Evolutionary conservation across 2,888 invertebrate genomes (phyloP).

Genomic region (Tryphoninae sp.): DNA sequence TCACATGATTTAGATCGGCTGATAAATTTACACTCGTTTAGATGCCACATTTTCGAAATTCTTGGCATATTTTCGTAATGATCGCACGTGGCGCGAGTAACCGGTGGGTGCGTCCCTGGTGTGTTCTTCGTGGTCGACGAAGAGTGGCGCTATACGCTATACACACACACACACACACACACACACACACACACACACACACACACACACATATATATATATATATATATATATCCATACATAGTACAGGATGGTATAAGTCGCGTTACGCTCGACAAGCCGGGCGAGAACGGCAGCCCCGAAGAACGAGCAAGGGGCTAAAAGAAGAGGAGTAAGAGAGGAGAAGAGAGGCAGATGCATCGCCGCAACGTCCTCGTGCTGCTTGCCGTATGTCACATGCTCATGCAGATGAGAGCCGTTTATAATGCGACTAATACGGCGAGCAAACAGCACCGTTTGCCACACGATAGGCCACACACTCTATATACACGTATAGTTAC

Average conservation of each 20-base stretch:
- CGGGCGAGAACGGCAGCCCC: slow-evolving; percentile 51
- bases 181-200: slow-evolving; percentile 11
- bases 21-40: too few species aligned
- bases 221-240: neutral
- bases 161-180: slow-evolving; percentile 23
- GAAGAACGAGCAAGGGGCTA: slow-evolving; percentile 53
- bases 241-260: slow-evolving; percentile 32
- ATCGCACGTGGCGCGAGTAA: too few species aligned
- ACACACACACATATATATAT: slow-evolving; percentile 14
- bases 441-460: slow-evolving; percentile 69
- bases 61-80: too few species aligned
- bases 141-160: slow-evolving; percentile 21
- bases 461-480: slow-evolving; percentile 53
- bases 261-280: slow-evolving; percentile 55
- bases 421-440: slow-evolving; percentile 74
- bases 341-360: slow-evolving; percentile 74
- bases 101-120: slow-evolving; percentile 45
- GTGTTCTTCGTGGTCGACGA: slow-evolving; percentile 32
- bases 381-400: slow-evolving; percentile 76
- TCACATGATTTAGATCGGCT: too few species aligned
- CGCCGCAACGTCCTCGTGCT: slow-evolving; percentile 67
- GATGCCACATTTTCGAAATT: too few species aligned
- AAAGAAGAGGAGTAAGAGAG: slow-evolving; percentile 60
- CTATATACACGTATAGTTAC: neutral
- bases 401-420: slow-evolving; percentile 75